Percentiles rank a stretch among this genome's conserved stretches.
These are phyloP conservation scores for Nothura maculosa DNA, from an alignment of 2,797 vertebrate species.

Conservation along the genomic window DNA sequence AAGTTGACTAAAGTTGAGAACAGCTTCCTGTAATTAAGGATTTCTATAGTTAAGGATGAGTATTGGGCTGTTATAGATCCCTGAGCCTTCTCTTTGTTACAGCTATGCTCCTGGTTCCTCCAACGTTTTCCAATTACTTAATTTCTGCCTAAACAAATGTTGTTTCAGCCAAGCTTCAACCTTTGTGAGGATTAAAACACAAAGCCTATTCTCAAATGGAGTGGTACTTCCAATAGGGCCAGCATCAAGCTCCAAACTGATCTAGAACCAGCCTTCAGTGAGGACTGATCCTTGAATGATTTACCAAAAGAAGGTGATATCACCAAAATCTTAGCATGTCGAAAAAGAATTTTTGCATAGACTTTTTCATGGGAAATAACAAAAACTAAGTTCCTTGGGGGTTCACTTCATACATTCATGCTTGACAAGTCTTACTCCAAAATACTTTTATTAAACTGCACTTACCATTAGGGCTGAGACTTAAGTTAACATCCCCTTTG, in stretches of 20 bases:
- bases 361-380: neutral
- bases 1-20: neutral
- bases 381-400: neutral
- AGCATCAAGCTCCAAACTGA: neutral
- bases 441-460: neutral
- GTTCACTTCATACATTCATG: neutral
- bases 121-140: neutral
- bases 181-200: neutral
- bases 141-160: neutral
- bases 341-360: neutral
- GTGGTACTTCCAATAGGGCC: neutral
- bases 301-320: neutral
- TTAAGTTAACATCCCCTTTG: neutral
- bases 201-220: neutral
- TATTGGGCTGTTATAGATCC: accelerated
- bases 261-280: accelerated
- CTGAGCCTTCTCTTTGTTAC: neutral
- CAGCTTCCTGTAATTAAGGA: neutral
- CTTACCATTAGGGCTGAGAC: neutral
- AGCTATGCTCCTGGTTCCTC: neutral
- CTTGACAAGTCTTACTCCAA: neutral
- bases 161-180: neutral
- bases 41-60: neutral
- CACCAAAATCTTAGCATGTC: neutral
- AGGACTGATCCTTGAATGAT: neutral